Percentiles rank a stretch among this genome's conserved stretches.
These are phyloP conservation scores for Sula dactylatra DNA, from an alignment of 2,113 vertebrate species.

Conservation along the genomic window DNA sequence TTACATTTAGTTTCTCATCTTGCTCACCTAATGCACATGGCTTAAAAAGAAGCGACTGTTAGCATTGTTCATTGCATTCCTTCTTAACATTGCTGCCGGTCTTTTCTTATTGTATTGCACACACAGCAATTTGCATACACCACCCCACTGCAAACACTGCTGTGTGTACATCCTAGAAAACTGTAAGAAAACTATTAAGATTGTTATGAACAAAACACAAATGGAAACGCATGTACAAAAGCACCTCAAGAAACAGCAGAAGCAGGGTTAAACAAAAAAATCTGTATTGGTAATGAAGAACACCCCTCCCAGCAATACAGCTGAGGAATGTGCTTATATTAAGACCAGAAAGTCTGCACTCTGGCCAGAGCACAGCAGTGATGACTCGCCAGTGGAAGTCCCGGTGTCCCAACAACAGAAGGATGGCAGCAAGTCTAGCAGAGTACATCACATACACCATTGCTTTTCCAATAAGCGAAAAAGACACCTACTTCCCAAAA, in stretches of 20 bases:
- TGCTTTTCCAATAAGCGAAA: not conserved
- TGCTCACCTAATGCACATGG: not conserved
- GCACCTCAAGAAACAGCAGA: not conserved
- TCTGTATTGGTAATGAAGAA: not conserved
- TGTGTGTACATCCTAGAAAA: not conserved
- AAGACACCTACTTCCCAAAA: not conserved
- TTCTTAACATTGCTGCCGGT: not conserved
- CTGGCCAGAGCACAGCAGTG: not conserved
- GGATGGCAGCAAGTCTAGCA: not conserved
- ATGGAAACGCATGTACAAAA: not conserved
- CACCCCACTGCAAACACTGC: not conserved
- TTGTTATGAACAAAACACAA: fast-evolving
- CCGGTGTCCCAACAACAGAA: not conserved
- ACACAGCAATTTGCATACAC: not conserved
- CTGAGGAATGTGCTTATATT: not conserved
- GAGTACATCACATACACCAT: not conserved
- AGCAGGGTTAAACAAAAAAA: not conserved
- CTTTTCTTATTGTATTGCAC: not conserved
- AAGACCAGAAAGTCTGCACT: not conserved
- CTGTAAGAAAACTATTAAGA: not conserved
- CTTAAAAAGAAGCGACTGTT: not conserved
- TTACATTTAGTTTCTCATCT: not conserved
- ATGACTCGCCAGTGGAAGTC: not conserved
- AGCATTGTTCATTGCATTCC: not conserved
- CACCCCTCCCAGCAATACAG: not conserved